These are phyloP conservation scores for Rynchops niger DNA, from an alignment of 2,113 vertebrate species.

Conservation along the genomic window DNA sequence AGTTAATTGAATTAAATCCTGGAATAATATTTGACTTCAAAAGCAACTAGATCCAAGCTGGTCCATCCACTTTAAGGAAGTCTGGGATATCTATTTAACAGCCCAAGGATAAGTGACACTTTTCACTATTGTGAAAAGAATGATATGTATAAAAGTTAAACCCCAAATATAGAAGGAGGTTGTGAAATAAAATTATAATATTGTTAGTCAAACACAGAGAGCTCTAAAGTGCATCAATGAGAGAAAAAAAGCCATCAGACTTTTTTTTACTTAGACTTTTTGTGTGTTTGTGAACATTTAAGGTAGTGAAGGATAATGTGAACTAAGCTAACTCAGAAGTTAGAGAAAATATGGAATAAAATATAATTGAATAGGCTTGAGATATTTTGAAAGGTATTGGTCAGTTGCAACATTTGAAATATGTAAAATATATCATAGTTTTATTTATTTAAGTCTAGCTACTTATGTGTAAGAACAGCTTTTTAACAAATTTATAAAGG, in stretches of 20 bases:
- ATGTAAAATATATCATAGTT: background rate
- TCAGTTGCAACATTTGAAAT: background rate
- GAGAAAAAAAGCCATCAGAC: fast-evolving
- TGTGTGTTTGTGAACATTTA: background rate
- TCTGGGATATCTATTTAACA: background rate
- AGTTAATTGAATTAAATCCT: background rate
- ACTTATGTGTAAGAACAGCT: fast-evolving
- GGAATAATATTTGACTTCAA: background rate
- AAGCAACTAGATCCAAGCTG: background rate
- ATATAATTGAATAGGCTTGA: background rate
- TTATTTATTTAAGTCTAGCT: background rate
- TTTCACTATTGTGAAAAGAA: background rate
- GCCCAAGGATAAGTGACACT: background rate
- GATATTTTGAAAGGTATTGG: background rate
- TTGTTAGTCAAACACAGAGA: background rate
- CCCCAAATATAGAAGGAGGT: background rate
- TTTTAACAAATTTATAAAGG: background rate
- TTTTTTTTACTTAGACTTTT: background rate
- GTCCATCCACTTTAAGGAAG: background rate
- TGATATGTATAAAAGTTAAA: background rate
- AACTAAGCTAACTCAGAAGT: background rate
- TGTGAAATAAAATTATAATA: background rate
- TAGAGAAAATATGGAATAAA: background rate
- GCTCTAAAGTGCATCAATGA: background rate
- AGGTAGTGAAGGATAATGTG: background rate